These are phyloP conservation scores for Eulemur macaco DNA, from an alignment of 2,113 vertebrate species.

Conservation along the genomic window DNA sequence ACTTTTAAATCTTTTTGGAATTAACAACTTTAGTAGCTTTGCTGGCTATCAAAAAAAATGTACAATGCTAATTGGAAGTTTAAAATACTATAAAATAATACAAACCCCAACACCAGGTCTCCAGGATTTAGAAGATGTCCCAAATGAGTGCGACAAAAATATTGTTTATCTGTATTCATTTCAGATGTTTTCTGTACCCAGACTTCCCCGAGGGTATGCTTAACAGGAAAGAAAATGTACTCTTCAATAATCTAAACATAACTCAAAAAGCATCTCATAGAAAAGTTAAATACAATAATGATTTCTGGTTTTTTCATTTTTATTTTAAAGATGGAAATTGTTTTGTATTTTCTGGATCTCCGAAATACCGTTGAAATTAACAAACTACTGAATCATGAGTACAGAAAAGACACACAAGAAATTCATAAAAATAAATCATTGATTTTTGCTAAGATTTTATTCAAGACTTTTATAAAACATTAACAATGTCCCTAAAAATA, in stretches of 20 bases:
- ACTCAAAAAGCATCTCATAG: not conserved
- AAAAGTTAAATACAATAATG: constrained; percentile 36
- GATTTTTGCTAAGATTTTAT: constrained; percentile 18
- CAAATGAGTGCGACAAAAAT: constrained; percentile 95
- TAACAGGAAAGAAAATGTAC: constrained; percentile 74
- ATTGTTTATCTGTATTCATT: constrained; percentile 94
- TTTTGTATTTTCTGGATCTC: constrained; percentile 13
- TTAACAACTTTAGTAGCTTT: not conserved
- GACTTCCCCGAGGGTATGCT: constrained; percentile 95
- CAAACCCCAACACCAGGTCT: constrained; percentile 95
- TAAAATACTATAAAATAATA: constrained; percentile 60
- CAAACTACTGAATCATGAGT: constrained; percentile 17
- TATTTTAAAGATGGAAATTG: not conserved
- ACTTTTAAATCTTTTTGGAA: constrained; percentile 17
- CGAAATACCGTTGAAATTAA: constrained; percentile 52
- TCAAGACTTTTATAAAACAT: constrained; percentile 43
- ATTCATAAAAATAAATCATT: not conserved
- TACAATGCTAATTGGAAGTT: not conserved
- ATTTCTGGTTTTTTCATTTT: constrained; percentile 25
- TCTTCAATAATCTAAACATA: not conserved
- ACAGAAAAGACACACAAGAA: not conserved
- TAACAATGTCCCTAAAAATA: constrained; percentile 16
- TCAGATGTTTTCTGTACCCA: constrained; percentile 98
- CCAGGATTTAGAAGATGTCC: constrained; percentile 97
- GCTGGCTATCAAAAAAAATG: constrained; percentile 9